Conservation (phyloP, 2,888 invertebrate genomes). For the Nomada hirtipes region DNA sequence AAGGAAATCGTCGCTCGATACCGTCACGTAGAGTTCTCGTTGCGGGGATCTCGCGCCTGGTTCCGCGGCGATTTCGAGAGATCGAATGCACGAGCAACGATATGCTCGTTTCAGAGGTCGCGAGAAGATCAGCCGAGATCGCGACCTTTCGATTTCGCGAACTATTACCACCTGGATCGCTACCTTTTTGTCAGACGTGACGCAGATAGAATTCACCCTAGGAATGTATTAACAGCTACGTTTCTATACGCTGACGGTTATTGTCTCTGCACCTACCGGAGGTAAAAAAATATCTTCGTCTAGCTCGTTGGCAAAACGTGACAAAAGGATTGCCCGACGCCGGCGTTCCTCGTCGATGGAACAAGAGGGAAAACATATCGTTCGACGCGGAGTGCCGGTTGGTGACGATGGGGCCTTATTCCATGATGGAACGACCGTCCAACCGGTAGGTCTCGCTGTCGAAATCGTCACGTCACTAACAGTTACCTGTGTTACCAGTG, state of each 20-base stretch:
- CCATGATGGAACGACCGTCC: slow-evolving; percentile 66
- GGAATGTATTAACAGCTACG: background rate
- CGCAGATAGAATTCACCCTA: slow-evolving; percentile 8
- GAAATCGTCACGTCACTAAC: slow-evolving; percentile 76
- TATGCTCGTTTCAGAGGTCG: slow-evolving; percentile 64
- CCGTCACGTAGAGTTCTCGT: slow-evolving; percentile 73
- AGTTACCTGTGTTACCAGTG: slow-evolving; percentile 74
- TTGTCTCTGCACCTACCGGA: too few species aligned
- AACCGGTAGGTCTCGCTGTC: slow-evolving; percentile 69
- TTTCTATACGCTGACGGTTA: background rate
- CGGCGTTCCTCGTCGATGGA: slow-evolving; percentile 37
- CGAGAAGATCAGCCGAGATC: slow-evolving; percentile 43
- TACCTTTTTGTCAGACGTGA: slow-evolving; percentile 46
- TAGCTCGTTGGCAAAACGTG: slow-evolving; percentile 5
- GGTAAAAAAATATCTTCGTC: slow-evolving; percentile 43
- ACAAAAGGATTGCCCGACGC: slow-evolving; percentile 50
- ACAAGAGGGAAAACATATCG: slow-evolving; percentile 60
- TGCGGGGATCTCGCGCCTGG: slow-evolving; percentile 43
- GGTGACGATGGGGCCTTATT: slow-evolving; percentile 68
- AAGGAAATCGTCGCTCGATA: slow-evolving; percentile 73
- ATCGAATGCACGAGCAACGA: slow-evolving; percentile 60
- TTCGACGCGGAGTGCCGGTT: slow-evolving; percentile 25
- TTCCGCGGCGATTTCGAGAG: slow-evolving; percentile 45
- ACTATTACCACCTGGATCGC: slow-evolving; percentile 59
- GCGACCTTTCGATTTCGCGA: slow-evolving; percentile 65